Conservation (phyloP, 2,888 invertebrate species). For the Sesia bembeciformis region DNA sequence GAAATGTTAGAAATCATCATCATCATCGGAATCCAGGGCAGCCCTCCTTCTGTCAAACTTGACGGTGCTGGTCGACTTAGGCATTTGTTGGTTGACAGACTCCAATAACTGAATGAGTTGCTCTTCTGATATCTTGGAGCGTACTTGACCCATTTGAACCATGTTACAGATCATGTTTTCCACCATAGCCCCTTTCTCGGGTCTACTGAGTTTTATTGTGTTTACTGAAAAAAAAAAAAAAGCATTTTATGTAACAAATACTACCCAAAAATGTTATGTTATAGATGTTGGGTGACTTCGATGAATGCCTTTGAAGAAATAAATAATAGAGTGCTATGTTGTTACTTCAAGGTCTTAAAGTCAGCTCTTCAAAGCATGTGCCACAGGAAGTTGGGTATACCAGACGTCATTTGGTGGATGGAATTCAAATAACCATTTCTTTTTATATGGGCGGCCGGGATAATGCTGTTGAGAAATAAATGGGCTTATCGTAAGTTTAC, state of each 20-base stretch:
- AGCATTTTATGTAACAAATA: too few species aligned
- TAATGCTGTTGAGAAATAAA: too few species aligned
- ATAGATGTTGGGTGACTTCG: not conserved
- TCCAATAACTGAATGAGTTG: conserved; percentile 90
- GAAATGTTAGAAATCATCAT: conserved; percentile 56
- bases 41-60: conserved; percentile 94
- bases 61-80: conserved; percentile 84
- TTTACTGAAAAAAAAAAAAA: conserved; percentile 81
- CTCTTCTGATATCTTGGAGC: conserved; percentile 86
- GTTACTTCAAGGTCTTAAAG: too few species aligned
- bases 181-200: conserved; percentile 96
- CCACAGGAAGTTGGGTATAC: too few species aligned
- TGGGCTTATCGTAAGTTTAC: too few species aligned
- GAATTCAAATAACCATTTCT: too few species aligned
- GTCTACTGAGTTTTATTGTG: conserved; percentile 93
- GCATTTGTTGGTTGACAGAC: conserved; percentile 89
- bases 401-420: too few species aligned
- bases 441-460: too few species aligned
- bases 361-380: too few species aligned
- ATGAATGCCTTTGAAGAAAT: not conserved
- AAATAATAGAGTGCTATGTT: too few species aligned
- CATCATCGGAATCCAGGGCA: conserved; percentile 90
- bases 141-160: conserved; percentile 93
- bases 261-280: not conserved
- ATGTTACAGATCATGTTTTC: conserved; percentile 95